phyloP scores from a whole-genome alignment of 1,140 invertebrate genomes.

The Argopecten irradians region DNA sequence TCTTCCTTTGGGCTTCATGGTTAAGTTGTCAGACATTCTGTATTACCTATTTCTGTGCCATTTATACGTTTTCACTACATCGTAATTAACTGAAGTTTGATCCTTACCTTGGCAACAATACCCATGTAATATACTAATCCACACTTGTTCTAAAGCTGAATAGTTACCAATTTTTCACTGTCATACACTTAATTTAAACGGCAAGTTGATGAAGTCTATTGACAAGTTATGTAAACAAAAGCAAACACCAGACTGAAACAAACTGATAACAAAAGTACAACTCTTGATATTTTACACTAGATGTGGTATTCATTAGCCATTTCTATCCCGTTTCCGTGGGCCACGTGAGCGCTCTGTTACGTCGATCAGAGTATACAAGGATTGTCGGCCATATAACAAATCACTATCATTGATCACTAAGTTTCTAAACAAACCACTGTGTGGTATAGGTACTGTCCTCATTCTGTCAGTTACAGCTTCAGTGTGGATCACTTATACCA shows the following conservation, averaged over 20 bases:
- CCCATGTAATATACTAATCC: not conserved
- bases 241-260: not conserved
- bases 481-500: no score
- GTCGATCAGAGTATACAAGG: not conserved
- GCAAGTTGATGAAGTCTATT: not conserved
- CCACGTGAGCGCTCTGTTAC: not conserved
- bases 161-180: not conserved
- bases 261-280: not conserved
- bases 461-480: no score
- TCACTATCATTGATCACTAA: constrained; percentile 17
- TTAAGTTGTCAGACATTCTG: no score
- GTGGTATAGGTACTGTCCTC: not conserved
- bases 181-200: not conserved
- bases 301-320: not conserved
- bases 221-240: not conserved
- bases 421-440: not conserved
- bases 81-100: no score
- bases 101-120: not conserved
- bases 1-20: no score
- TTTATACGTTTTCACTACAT: no score
- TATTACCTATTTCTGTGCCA: no score
- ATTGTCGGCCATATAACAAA: not conserved
- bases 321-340: not conserved
- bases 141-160: not conserved
- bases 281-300: not conserved